Percentiles rank a stretch among this genome's conserved stretches.
Conservation (phyloP, 2,888 invertebrate genomes). For the Adelphocoris suturalis region DNA sequence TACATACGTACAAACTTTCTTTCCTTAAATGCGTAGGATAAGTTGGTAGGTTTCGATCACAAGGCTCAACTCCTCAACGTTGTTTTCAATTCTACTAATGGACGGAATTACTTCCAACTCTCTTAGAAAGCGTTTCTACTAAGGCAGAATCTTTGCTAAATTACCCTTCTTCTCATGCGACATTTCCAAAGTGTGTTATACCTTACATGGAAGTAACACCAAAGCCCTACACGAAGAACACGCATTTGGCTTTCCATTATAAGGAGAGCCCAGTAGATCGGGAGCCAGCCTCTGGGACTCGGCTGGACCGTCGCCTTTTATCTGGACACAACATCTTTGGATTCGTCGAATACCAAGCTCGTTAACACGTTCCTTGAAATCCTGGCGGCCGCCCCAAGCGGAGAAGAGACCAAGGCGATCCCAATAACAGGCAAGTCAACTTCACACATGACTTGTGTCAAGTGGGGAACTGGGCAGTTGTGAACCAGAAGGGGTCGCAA, state of each 20-base stretch:
- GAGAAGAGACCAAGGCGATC: neutral
- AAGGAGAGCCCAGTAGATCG: neutral
- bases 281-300: neutral
- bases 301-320: constrained; percentile 47
- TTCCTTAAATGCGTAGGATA: too few relatives aligned
- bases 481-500: too few relatives aligned
- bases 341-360: constrained; percentile 65
- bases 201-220: constrained; percentile 3
- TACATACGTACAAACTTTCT: too few relatives aligned
- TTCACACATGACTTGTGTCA: too few relatives aligned
- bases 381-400: constrained; percentile 45
- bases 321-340: constrained; percentile 58
- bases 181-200: constrained; percentile 8
- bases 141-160: neutral
- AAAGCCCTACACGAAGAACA: neutral
- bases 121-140: neutral
- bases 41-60: too few relatives aligned
- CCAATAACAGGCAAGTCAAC: too few relatives aligned
- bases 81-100: too few relatives aligned
- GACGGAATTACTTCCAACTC: too few relatives aligned
- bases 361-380: constrained; percentile 63
- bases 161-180: neutral
- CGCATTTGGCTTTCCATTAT: constrained; percentile 24
- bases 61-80: too few relatives aligned
- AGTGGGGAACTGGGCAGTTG: too few relatives aligned